Percentiles rank a stretch among this genome's conserved stretches.
Conservation (phyloP, 2,888 invertebrate species). For the Aproaerema taeniolella region DNA sequence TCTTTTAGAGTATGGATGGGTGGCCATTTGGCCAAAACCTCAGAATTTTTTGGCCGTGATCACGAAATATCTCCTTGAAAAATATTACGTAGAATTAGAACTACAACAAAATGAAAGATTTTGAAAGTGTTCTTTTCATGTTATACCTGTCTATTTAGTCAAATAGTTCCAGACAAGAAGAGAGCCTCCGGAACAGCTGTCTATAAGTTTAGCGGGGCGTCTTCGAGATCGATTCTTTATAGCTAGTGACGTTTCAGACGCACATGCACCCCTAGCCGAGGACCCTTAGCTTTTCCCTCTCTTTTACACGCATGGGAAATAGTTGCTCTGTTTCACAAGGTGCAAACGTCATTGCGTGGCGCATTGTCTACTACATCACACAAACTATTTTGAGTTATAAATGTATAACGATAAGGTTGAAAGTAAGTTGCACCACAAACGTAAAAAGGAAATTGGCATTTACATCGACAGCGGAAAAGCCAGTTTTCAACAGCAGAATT, state of each 20-base stretch:
- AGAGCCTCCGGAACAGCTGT: no score
- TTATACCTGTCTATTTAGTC: no score
- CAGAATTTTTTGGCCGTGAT: no score
- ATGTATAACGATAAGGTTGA: conserved; percentile 26
- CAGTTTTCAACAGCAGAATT: conserved; percentile 70
- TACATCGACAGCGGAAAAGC: conserved; percentile 70
- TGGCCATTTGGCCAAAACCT: no score
- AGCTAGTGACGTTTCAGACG: conserved; percentile 46
- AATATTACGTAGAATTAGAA: no score
- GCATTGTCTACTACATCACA: conserved; percentile 55
- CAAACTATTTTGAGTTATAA: conserved; percentile 36
- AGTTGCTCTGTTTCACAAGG: conserved; percentile 38
- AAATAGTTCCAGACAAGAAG: no score
- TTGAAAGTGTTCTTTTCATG: no score
- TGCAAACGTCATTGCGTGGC: conserved; percentile 74
- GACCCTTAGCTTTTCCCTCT: conserved; percentile 42
- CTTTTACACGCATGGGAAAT: conserved; percentile 33
- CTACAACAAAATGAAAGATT: no score
- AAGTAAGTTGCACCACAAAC: conserved; percentile 23
- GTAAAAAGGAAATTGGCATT: conserved; percentile 72
- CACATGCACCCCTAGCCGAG: conserved; percentile 67
- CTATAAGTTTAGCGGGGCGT: conserved; percentile 29
- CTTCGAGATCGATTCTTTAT: conserved; percentile 70
- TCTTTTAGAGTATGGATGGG: no score
- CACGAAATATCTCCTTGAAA: no score